Evolutionary conservation across 2,888 invertebrate species (phyloP).

Genomic region (Cotesia congregata): DNA sequence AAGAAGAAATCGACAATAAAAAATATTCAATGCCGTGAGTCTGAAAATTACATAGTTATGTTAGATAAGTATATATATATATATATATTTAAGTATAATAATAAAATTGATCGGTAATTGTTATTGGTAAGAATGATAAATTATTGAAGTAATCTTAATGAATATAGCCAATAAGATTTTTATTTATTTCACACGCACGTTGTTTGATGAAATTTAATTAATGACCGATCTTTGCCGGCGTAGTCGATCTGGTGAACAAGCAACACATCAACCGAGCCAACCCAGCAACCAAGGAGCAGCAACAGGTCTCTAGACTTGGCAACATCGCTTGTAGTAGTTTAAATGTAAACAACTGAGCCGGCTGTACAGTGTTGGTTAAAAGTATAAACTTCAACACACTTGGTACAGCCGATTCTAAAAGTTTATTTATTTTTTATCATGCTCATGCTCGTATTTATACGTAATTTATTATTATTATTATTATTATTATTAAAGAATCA

Average conservation of each 20-base stretch:
- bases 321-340: constrained; percentile 63
- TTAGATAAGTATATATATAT: no score
- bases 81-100: no score
- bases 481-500: background rate
- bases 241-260: constrained; percentile 29
- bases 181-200: constrained; percentile 36
- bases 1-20: no score
- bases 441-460: background rate
- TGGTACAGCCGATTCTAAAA: background rate
- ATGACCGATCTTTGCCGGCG: constrained; percentile 54
- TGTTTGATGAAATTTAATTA: constrained; percentile 60
- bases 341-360: constrained; percentile 68
- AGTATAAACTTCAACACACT: background rate
- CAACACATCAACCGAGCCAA: background rate
- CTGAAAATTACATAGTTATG: no score
- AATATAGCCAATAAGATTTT: background rate
- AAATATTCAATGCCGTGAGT: no score
- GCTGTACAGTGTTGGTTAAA: constrained; percentile 56
- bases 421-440: background rate
- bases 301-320: constrained; percentile 67
- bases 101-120: background rate
- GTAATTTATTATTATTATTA: background rate
- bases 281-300: constrained; percentile 47
- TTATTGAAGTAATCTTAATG: background rate
- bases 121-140: background rate